These are phyloP conservation scores for Poeciliopsis paucimaculata DNA, from an alignment of 2,797 vertebrate species.

Conservation along the genomic window DNA sequence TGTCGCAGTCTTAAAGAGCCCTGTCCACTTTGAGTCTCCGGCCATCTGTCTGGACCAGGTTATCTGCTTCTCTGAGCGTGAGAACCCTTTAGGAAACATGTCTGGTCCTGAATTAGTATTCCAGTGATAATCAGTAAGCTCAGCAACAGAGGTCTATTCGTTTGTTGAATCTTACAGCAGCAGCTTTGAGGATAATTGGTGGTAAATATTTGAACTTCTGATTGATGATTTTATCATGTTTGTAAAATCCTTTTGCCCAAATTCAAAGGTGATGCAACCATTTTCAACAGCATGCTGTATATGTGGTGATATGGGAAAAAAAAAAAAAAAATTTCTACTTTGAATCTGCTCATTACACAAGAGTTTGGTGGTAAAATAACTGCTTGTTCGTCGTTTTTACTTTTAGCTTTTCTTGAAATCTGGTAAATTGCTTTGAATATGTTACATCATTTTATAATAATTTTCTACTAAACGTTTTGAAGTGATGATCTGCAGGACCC, in stretches of 20 bases:
- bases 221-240: conserved; percentile 51
- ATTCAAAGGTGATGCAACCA: conserved; percentile 52
- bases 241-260: conserved; percentile 43
- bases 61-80: conserved; percentile 41
- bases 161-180: conserved; percentile 60
- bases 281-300: conserved; percentile 37
- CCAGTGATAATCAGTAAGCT: conserved; percentile 34
- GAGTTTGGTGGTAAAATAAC: conserved; percentile 27
- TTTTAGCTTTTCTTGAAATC: not conserved
- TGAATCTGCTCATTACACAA: conserved; percentile 2
- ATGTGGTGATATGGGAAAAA: conserved; percentile 16
- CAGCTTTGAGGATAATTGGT: conserved; percentile 71
- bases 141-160: conserved; percentile 56
- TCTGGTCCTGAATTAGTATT: conserved; percentile 60
- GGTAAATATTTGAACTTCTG: conserved; percentile 67
- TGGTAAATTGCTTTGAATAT: conserved; percentile 2
- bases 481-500: conserved; percentile 8
- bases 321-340: conserved; percentile 25
- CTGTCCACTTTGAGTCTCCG: conserved; percentile 17
- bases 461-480: conserved; percentile 13
- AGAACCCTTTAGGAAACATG: conserved; percentile 38
- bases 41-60: conserved; percentile 20
- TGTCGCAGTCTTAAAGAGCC: conserved; percentile 35
- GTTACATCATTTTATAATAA: conserved; percentile 6
- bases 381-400: conserved; percentile 9